These are phyloP conservation scores for Morbakka virulenta DNA, from an alignment of 30 jellyfish, hydroid and myxozoan genomes.

Conservation along the genomic window DNA sequence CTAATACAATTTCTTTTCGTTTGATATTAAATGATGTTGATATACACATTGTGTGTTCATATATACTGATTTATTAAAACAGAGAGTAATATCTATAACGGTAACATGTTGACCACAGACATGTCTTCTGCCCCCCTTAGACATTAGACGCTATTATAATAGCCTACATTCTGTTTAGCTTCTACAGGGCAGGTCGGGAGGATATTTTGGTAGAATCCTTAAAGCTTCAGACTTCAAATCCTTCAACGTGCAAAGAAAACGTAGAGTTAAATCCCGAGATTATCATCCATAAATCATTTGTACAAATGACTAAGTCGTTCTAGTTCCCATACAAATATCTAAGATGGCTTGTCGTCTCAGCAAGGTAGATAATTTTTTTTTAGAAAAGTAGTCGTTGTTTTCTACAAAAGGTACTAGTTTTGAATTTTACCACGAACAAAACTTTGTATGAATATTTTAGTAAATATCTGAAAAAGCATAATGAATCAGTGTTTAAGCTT, in stretches of 20 bases:
- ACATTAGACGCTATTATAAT: neutral
- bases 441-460: too few species aligned
- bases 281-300: neutral
- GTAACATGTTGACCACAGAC: neutral
- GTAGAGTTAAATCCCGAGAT: neutral
- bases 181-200: neutral
- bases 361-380: neutral
- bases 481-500: too few species aligned
- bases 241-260: neutral
- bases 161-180: neutral
- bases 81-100: too few species aligned
- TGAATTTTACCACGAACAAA: too few species aligned
- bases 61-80: too few species aligned
- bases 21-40: too few species aligned
- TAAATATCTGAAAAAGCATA: too few species aligned
- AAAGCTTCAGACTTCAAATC: neutral
- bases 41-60: too few species aligned
- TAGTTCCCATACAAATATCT: neutral
- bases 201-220: neutral
- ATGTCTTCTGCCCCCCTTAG: neutral
- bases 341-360: neutral
- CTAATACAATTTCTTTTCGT: too few species aligned
- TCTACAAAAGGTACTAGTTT: too few species aligned
- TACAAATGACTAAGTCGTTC: neutral
- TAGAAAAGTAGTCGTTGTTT: too few species aligned